A percentile compares a stretch with the other conserved stretches of the same genome.
phyloP scores from a whole-genome alignment of 1,140 invertebrate genomes.

The Drosophila quadrilineata region DNA sequence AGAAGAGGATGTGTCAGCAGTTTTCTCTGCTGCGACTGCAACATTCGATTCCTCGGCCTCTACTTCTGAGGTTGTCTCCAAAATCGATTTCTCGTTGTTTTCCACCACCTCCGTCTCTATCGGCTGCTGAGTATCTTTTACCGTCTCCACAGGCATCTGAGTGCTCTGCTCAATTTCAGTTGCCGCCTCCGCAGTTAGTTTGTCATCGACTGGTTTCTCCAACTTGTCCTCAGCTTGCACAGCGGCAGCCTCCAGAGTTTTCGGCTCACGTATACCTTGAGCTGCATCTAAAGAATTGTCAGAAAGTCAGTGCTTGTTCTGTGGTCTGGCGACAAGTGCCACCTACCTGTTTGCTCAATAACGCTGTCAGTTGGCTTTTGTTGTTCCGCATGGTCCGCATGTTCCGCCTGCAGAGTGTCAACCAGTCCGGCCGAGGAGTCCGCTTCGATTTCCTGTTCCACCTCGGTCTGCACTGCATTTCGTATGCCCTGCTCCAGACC shows the following conservation, averaged over 20 bases:
- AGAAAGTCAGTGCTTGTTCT: neutral
- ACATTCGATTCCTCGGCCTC: neutral
- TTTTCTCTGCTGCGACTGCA: neutral
- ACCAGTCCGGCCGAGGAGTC: constrained; percentile 13
- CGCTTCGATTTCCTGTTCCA: constrained; percentile 52
- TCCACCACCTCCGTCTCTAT: neutral
- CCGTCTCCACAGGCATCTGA: neutral
- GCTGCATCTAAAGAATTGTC: neutral
- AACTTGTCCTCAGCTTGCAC: neutral
- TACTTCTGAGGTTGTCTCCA: neutral
- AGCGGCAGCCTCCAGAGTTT: constrained; percentile 31
- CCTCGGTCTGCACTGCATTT: constrained; percentile 60
- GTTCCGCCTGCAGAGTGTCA: constrained; percentile 20
- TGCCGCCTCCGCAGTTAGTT: neutral
- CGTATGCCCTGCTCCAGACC: constrained; percentile 60
- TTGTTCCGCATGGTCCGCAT: neutral
- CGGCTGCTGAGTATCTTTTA: neutral
- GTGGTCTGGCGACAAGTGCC: neutral
- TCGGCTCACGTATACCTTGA: constrained; percentile 47
- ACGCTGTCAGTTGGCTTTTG: neutral
- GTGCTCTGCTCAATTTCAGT: neutral
- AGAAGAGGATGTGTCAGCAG: constrained; percentile 9
- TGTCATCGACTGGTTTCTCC: neutral
- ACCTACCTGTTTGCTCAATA: constrained; percentile 31
- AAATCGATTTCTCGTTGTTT: neutral